These are phyloP conservation scores for Okapia johnstoni DNA, from an alignment of 2,113 vertebrate species.

Conservation along the genomic window DNA sequence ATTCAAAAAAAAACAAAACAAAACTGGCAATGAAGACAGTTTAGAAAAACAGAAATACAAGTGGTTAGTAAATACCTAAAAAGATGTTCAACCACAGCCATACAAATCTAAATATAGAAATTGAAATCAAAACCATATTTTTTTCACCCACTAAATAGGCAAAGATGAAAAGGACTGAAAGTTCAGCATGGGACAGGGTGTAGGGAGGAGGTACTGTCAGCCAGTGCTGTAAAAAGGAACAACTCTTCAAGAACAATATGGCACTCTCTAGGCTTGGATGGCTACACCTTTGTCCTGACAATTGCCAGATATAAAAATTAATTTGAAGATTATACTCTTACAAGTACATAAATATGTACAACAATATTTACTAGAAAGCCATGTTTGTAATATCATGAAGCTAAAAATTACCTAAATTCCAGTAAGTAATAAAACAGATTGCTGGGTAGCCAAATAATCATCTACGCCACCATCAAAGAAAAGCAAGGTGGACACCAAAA, in stretches of 20 bases:
- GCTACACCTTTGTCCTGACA: neutral
- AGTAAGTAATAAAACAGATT: neutral
- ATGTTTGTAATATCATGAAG: neutral
- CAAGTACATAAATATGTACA: neutral
- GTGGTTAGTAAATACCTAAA: neutral
- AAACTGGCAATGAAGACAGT: neutral
- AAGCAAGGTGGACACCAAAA: neutral
- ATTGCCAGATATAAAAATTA: slow-evolving; percentile 14
- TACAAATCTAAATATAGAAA: neutral
- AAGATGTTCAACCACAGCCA: neutral
- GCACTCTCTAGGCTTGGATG: neutral
- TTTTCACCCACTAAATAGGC: neutral
- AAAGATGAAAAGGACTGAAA: neutral
- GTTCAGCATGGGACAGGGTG: neutral
- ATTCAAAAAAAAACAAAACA: neutral
- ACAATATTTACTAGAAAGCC: neutral
- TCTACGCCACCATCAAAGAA: neutral
- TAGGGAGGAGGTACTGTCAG: neutral
- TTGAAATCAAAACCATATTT: neutral
- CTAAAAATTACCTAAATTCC: neutral
- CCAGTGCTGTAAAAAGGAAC: neutral
- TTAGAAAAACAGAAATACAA: neutral
- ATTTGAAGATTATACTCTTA: neutral
- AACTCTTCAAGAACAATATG: neutral
- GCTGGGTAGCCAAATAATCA: neutral